A percentile compares a stretch with the other conserved stretches of the same genome.
phyloP scores from a whole-genome alignment of 2,113 vertebrate species.

The Nipponia nippon region DNA sequence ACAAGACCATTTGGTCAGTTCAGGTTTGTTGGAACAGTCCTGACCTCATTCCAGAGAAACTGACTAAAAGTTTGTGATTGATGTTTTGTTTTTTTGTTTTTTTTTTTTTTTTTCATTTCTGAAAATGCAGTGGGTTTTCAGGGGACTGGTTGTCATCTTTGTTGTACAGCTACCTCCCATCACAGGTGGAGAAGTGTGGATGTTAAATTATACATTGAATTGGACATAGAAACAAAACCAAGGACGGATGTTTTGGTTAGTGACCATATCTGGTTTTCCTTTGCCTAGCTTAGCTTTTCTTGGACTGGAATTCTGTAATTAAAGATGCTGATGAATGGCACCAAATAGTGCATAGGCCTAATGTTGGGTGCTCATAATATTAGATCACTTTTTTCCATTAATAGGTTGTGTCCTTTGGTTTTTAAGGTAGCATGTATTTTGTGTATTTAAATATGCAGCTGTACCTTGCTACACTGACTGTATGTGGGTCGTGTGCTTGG shows the following conservation, averaged over 20 bases:
- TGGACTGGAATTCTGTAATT: neutral
- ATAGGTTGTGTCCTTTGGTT: neutral
- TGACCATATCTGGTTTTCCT: neutral
- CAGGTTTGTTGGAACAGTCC: neutral
- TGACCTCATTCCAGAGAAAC: neutral
- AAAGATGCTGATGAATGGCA: neutral
- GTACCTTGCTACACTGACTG: neutral
- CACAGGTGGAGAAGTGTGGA: neutral
- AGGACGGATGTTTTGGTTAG: neutral
- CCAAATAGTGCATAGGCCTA: neutral
- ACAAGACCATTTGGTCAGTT: neutral
- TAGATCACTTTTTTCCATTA: neutral
- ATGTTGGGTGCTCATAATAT: neutral
- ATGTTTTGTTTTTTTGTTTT: too few relatives aligned
- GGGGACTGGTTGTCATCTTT: neutral
- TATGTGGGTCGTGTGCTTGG: neutral
- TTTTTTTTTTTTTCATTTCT: neutral
- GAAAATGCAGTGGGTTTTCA: neutral
- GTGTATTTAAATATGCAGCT: neutral
- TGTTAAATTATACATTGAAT: neutral
- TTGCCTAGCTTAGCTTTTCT: neutral
- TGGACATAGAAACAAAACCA: neutral
- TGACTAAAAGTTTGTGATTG: fast-evolving
- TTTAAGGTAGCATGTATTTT: neutral
- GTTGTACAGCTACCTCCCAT: neutral